These are phyloP conservation scores for Potamarius usumacintae DNA, from an alignment of 2,113 vertebrate genomes.

Conservation along the genomic window DNA sequence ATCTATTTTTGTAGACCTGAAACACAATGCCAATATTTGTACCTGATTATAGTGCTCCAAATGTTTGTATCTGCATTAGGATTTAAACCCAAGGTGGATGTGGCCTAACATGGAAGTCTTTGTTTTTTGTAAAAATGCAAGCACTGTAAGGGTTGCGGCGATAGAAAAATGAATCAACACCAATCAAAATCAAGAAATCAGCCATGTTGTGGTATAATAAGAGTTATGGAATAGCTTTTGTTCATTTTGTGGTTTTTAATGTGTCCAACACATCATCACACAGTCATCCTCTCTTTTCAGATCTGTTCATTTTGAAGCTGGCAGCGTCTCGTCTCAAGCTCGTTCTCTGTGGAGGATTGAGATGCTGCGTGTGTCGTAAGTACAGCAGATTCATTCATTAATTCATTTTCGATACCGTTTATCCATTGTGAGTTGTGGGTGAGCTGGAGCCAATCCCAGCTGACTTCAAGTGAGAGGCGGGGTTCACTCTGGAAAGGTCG, in stretches of 20 bases:
- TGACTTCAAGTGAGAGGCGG: too few relatives aligned
- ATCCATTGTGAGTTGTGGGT: too few relatives aligned
- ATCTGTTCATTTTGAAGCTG: slow-evolving; percentile 87
- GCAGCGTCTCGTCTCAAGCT: slow-evolving; percentile 84
- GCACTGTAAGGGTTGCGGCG: not conserved
- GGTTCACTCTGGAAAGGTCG: too few relatives aligned
- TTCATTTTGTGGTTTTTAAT: not conserved
- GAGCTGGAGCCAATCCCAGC: too few relatives aligned
- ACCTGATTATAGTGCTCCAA: not conserved
- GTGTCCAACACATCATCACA: not conserved
- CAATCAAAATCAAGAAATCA: not conserved
- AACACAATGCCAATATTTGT: not conserved
- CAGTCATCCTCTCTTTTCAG: slow-evolving; percentile 65
- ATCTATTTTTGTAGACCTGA: not conserved
- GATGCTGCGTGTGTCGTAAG: slow-evolving; percentile 91
- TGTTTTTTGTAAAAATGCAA: not conserved
- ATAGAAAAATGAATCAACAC: not conserved
- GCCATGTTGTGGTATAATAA: not conserved
- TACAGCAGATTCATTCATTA: slow-evolving; percentile 40
- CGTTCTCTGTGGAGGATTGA: slow-evolving; percentile 94
- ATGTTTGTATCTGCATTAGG: not conserved
- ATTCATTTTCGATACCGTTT: too few relatives aligned
- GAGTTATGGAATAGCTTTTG: not conserved
- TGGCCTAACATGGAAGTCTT: not conserved
- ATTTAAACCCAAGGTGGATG: not conserved